These are phyloP conservation scores for Sarcoramphus papa DNA, from an alignment of 2,797 vertebrate species.

Conservation along the genomic window DNA sequence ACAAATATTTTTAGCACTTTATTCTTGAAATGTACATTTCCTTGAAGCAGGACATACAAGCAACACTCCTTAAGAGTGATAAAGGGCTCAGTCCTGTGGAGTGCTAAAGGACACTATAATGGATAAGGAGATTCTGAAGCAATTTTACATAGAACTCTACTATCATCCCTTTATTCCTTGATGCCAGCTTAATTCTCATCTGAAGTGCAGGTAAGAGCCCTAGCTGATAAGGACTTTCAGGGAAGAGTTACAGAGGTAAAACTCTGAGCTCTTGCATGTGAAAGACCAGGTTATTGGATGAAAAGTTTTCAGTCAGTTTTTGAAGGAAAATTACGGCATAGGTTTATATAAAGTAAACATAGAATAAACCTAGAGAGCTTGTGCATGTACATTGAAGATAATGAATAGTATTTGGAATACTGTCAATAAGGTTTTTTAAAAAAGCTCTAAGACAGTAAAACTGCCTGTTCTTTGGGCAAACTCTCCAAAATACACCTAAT, in stretches of 20 bases:
- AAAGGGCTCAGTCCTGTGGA: neutral
- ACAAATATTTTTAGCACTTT: neutral
- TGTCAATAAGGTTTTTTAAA: neutral
- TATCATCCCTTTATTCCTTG: neutral
- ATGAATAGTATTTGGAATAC: neutral
- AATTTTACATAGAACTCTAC: neutral
- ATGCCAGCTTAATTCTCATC: neutral
- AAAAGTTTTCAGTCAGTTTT: neutral
- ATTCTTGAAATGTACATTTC: neutral
- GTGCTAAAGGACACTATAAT: neutral
- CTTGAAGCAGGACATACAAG: neutral
- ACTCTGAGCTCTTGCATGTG: neutral
- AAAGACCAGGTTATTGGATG: neutral
- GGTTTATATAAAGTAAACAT: neutral
- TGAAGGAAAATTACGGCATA: neutral
- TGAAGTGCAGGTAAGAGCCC: neutral
- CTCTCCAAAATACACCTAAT: neutral
- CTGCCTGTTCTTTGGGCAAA: neutral
- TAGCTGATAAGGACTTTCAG: neutral
- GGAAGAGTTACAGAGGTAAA: neutral
- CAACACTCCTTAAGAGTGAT: neutral
- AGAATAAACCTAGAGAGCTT: neutral
- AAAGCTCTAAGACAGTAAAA: neutral
- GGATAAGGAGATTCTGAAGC: neutral
- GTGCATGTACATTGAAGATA: neutral